phyloP scores from a whole-genome alignment of 2,113 vertebrate genomes.

The Sinocyclocheilus anshuiensis region DNA sequence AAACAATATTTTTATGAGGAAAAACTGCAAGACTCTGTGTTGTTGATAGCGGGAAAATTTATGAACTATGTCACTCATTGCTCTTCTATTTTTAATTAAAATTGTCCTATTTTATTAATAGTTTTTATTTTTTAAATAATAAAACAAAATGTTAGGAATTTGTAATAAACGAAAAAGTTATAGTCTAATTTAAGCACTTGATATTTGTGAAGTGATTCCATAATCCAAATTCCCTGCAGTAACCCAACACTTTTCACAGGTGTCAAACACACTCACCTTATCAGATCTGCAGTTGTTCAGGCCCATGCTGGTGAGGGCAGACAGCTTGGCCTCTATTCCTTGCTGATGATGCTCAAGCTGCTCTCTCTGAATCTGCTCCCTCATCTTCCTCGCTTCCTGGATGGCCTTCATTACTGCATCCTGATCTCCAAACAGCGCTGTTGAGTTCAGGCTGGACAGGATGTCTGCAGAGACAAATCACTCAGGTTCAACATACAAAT shows the following conservation, averaged over 20 bases:
- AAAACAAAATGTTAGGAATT: too few relatives aligned
- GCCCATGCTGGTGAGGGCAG: conserved; percentile 87
- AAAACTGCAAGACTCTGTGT: too few relatives aligned
- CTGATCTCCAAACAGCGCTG: conserved; percentile 97
- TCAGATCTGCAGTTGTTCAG: conserved; percentile 95
- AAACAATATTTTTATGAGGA: too few relatives aligned
- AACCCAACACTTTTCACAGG: background rate
- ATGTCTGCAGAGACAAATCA: conserved; percentile 81
- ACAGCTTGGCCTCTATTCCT: conserved; percentile 89
- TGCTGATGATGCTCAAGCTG: conserved; percentile 90
- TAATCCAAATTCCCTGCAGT: background rate
- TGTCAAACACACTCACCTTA: conserved; percentile 81
- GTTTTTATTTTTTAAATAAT: too few relatives aligned
- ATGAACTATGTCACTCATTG: too few relatives aligned
- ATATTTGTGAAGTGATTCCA: background rate
- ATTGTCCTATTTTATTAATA: too few relatives aligned
- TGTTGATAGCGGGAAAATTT: too few relatives aligned
- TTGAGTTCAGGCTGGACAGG: conserved; percentile 98
- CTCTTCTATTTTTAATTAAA: too few relatives aligned
- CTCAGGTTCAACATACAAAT: background rate
- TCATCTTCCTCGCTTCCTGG: conserved; percentile 98
- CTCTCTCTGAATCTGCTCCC: conserved; percentile 95
- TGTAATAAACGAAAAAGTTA: too few relatives aligned
- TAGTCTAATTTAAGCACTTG: background rate
- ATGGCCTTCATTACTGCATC: conserved; percentile 99